These are phyloP conservation scores for Atta texana DNA, from an alignment of 1,140 invertebrate genomes.

Conservation along the genomic window DNA sequence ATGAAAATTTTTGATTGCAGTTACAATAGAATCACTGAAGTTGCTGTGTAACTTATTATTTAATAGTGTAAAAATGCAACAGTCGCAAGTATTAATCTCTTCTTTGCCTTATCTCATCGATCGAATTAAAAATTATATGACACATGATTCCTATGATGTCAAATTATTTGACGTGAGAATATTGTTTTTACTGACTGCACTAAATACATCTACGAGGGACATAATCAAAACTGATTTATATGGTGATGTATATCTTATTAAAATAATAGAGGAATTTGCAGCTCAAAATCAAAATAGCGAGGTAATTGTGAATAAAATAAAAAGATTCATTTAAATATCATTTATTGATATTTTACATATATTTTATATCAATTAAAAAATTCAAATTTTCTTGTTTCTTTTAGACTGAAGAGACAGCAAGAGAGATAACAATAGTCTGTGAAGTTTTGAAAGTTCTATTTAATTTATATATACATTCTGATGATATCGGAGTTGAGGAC, in stretches of 20 bases:
- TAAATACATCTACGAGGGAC: constrained; percentile 90
- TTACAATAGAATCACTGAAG: constrained; percentile 93
- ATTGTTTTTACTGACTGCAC: constrained; percentile 94
- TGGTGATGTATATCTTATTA: constrained; percentile 93
- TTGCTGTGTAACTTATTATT: constrained; percentile 96
- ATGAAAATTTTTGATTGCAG: constrained; percentile 86
- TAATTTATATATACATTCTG: constrained; percentile 89
- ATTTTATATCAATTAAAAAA: neutral
- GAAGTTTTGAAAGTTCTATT: constrained; percentile 97
- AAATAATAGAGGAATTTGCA: constrained; percentile 92
- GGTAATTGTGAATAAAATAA: constrained; percentile 68
- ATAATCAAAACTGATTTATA: constrained; percentile 92
- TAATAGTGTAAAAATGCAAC: constrained; percentile 91
- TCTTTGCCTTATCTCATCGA: constrained; percentile 92
- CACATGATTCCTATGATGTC: constrained; percentile 88
- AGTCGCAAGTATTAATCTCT: constrained; percentile 90
- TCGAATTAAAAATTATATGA: constrained; percentile 90
- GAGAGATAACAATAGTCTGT: constrained; percentile 90
- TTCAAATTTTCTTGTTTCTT: constrained; percentile 10
- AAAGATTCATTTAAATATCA: neutral
- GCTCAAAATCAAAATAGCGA: constrained; percentile 73
- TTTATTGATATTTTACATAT: neutral
- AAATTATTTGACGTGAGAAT: constrained; percentile 96
- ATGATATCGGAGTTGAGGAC: constrained; percentile 88
- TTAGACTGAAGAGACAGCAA: constrained; percentile 89